Percentiles rank a stretch among this genome's conserved stretches.
Conservation (phyloP, 2,888 invertebrate genomes). For the Brenthis ino region DNA sequence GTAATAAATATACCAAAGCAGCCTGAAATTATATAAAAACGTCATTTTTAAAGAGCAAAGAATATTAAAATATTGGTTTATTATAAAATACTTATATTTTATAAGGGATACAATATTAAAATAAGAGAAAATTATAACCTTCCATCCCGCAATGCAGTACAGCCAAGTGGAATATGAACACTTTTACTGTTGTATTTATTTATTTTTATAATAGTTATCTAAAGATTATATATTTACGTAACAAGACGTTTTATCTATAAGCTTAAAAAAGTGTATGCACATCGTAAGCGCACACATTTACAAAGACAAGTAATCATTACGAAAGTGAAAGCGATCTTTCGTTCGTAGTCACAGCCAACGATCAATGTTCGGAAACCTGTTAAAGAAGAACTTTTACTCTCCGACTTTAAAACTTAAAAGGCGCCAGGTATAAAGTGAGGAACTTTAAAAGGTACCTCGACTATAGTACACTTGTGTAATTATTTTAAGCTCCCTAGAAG, state of each 20-base stretch:
- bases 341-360: slow-evolving; percentile 38
- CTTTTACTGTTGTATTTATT: not conserved
- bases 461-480: slow-evolving; percentile 73
- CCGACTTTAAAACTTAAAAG: slow-evolving; percentile 35
- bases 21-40: too few relatives aligned
- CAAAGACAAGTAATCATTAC: slow-evolving; percentile 34
- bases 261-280: slow-evolving; percentile 12
- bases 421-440: slow-evolving; percentile 54
- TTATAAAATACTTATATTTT: too few relatives aligned
- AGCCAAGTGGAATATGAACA: not conserved
- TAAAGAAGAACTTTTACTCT: slow-evolving; percentile 44
- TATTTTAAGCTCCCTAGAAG: slow-evolving; percentile 75
- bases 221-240: slow-evolving; percentile 5
- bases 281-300: slow-evolving; percentile 25
- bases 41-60: too few relatives aligned
- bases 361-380: slow-evolving; percentile 55
- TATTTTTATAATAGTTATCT: slow-evolving; percentile 11
- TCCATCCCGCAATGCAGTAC: not conserved
- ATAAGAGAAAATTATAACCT: too few relatives aligned
- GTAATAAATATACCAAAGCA: too few relatives aligned
- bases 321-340: slow-evolving; percentile 66
- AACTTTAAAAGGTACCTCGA: slow-evolving; percentile 58
- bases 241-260: slow-evolving; percentile 4
- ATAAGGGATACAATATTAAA: too few relatives aligned
- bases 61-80: too few relatives aligned